A percentile compares a stretch with the other conserved stretches of the same genome.
Conservation (phyloP, 2,113 vertebrate species). For the Eira barbara region DNA sequence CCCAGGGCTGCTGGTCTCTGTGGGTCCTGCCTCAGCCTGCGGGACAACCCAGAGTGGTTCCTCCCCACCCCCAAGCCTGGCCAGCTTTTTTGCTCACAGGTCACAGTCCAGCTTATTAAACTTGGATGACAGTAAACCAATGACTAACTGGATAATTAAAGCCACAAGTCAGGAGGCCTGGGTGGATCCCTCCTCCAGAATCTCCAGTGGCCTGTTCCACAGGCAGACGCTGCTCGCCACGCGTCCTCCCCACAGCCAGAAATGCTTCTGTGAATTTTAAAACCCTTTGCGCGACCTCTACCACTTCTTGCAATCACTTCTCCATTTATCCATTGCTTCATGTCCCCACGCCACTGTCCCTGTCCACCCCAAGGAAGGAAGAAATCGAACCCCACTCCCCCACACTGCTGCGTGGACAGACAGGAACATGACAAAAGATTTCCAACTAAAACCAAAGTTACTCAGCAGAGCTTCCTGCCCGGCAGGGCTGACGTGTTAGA, state of each 20-base stretch:
- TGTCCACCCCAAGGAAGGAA: not conserved
- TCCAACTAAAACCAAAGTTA: constrained; percentile 41
- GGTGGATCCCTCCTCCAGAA: not conserved
- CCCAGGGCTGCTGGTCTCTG: not conserved
- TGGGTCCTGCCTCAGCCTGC: not conserved
- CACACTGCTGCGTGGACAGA: not conserved
- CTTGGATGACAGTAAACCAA: constrained; percentile 45
- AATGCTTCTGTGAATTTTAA: not conserved
- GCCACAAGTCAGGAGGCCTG: constrained; percentile 29
- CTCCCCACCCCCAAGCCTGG: too few relatives aligned
- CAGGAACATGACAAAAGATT: not conserved
- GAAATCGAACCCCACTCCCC: not conserved
- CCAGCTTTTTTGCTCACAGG: not conserved
- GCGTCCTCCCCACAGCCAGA: not conserved
- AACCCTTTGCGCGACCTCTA: not conserved
- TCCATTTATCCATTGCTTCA: not conserved
- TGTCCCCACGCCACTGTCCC: accelerated
- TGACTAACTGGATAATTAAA: constrained; percentile 58
- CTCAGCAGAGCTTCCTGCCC: constrained; percentile 56
- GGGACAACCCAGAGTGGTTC: not conserved
- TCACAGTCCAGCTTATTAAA: constrained; percentile 46
- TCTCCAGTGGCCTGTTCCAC: not conserved
- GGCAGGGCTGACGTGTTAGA: not conserved
- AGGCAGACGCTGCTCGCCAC: not conserved
- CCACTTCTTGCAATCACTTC: not conserved